Percentiles rank a stretch among this genome's conserved stretches.
phyloP scores from a whole-genome alignment of 2,113 vertebrate genomes.

The Hypocryptadius cinnamomeus region DNA sequence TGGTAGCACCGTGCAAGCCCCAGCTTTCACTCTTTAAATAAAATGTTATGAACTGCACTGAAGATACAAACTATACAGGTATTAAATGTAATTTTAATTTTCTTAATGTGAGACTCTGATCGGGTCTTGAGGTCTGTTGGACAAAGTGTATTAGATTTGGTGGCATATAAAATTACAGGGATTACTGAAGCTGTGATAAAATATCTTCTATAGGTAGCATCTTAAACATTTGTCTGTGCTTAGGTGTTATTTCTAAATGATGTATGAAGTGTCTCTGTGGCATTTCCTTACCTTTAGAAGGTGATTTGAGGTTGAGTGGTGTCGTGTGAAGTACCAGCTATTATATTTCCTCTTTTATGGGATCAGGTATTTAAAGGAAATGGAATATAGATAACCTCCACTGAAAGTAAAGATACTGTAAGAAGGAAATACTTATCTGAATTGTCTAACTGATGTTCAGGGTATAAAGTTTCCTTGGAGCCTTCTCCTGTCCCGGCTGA shows the following conservation, averaged over 20 bases:
- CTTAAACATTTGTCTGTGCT: neutral
- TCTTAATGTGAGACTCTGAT: neutral
- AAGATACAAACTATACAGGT: neutral
- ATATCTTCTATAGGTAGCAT: neutral
- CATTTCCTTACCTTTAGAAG: neutral
- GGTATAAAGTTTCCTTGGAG: neutral
- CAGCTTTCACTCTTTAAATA: neutral
- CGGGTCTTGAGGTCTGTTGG: neutral
- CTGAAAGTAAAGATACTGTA: neutral
- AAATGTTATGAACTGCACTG: neutral
- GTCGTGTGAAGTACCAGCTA: neutral
- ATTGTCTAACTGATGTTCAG: neutral
- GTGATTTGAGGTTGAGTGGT: constrained; percentile 1
- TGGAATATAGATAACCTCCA: neutral
- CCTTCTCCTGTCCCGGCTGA: neutral
- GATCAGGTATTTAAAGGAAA: neutral
- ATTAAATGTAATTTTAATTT: neutral
- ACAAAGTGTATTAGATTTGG: neutral
- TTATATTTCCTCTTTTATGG: neutral
- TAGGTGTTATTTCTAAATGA: neutral
- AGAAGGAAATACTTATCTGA: neutral
- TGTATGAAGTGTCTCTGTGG: neutral
- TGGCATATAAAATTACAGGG: neutral
- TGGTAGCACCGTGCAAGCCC: neutral
- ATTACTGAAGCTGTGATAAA: neutral